Evolutionary conservation across 2,888 invertebrate genomes (phyloP).

Genomic region (Cryptophagus acutangulus): DNA sequence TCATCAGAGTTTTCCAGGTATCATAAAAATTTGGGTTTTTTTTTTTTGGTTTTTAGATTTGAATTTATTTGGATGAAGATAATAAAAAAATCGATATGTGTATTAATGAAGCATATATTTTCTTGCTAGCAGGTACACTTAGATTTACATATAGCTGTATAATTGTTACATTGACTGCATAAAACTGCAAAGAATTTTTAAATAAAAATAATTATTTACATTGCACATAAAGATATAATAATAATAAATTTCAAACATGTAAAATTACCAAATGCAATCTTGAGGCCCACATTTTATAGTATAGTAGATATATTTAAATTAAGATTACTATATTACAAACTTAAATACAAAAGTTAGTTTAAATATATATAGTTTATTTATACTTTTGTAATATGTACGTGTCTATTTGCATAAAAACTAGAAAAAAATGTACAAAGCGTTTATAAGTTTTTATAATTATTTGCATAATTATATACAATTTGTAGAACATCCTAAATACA

Average conservation of each 20-base stretch:
- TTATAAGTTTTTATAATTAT: too few relatives aligned
- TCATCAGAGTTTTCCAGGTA: too few relatives aligned
- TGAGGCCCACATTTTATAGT: slow-evolving; percentile 30
- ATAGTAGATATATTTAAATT: slow-evolving; percentile 25
- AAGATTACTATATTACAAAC: slow-evolving; percentile 29
- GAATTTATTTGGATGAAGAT: not conserved
- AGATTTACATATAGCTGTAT: slow-evolving; percentile 38
- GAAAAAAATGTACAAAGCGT: slow-evolving; percentile 8
- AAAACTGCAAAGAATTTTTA: slow-evolving; percentile 27
- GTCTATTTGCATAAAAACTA: too few relatives aligned
- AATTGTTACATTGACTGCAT: slow-evolving; percentile 25
- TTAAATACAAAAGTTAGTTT: slow-evolving; percentile 27
- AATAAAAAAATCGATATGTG: slow-evolving; percentile 12
- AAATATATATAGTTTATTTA: slow-evolving; percentile 31
- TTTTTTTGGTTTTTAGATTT: too few relatives aligned
- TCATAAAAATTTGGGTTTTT: too few relatives aligned
- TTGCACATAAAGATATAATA: slow-evolving; percentile 19
- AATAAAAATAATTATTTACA: slow-evolving; percentile 23
- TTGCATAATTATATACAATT: too few relatives aligned
- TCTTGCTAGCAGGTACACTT: slow-evolving; percentile 48
- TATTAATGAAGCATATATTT: slow-evolving; percentile 44
- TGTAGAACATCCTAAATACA: too few relatives aligned
- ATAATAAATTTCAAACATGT: slow-evolving; percentile 19
- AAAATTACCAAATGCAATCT: slow-evolving; percentile 34
- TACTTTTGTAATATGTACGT: slow-evolving; percentile 19